Evolutionary conservation across 2,113 vertebrate genomes (phyloP).

Genomic region (Panthera uncia): DNA sequence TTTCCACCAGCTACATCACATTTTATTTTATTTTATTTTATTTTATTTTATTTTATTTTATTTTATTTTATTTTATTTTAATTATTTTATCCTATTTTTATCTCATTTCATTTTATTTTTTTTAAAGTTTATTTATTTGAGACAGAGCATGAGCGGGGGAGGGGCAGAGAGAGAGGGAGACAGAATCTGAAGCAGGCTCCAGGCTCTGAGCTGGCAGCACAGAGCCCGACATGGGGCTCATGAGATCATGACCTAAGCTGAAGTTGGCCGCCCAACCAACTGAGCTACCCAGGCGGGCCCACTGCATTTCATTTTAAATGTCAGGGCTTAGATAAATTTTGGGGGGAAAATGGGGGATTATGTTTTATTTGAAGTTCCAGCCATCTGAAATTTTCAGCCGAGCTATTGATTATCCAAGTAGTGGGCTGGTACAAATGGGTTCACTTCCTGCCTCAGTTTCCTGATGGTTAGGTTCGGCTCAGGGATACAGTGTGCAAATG

Average conservation of each 20-base stretch:
- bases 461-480: neutral
- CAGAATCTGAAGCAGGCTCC: no score
- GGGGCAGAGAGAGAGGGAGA: no score
- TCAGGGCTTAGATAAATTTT: neutral
- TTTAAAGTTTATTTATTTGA: no score
- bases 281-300: no score
- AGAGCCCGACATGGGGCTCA: no score
- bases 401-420: neutral
- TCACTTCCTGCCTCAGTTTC: neutral
- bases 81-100: neutral
- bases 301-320: neutral
- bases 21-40: neutral
- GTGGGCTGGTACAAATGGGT: neutral
- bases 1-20: neutral
- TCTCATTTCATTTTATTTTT: neutral
- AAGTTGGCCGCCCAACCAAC: no score
- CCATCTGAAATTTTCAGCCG: neutral
- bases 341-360: neutral
- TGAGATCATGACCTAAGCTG: no score
- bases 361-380: neutral
- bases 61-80: neutral
- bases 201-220: no score
- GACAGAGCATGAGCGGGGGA: no score
- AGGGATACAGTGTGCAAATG: accelerated
- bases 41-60: neutral